Evolutionary conservation across 2,888 invertebrate species (phyloP).

Genomic region (Cremastinae sp.): DNA sequence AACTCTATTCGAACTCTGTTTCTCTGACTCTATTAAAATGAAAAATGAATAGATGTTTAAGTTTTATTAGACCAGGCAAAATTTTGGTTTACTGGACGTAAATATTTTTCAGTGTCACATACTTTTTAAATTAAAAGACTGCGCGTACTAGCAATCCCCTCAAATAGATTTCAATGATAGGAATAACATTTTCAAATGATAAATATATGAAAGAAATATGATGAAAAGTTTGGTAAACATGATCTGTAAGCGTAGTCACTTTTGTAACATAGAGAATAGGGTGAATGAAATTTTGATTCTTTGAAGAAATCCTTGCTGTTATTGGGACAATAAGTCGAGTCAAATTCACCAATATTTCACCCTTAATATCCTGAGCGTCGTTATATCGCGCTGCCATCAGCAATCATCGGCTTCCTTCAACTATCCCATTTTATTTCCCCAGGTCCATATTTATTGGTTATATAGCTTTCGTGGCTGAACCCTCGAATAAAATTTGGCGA

Average conservation of each 20-base stretch:
- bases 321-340: conserved; percentile 2
- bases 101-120: too few relatives aligned
- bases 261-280: background rate
- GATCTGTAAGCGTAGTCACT: background rate
- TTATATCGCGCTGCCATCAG: background rate
- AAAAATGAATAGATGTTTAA: too few relatives aligned
- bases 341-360: conserved; percentile 30
- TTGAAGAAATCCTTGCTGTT: conserved; percentile 1
- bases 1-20: too few relatives aligned
- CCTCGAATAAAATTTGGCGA: conserved; percentile 53
- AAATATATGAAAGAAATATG: too few relatives aligned
- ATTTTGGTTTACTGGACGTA: too few relatives aligned
- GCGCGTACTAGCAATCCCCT: too few relatives aligned
- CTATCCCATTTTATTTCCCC: conserved; percentile 37
- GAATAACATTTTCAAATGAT: too few relatives aligned
- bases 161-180: too few relatives aligned
- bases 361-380: conserved; percentile 17
- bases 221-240: background rate
- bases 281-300: conserved; percentile 4
- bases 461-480: conserved; percentile 30
- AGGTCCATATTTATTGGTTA: conserved; percentile 59
- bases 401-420: conserved; percentile 40
- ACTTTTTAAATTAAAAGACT: too few relatives aligned
- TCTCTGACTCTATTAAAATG: too few relatives aligned
- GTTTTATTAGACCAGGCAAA: too few relatives aligned